Evolutionary conservation across 2,888 invertebrate species (phyloP), one percentile per base, ranked within the genome.

Genomic region (Caenorhabditis sulstoni): DNA sequence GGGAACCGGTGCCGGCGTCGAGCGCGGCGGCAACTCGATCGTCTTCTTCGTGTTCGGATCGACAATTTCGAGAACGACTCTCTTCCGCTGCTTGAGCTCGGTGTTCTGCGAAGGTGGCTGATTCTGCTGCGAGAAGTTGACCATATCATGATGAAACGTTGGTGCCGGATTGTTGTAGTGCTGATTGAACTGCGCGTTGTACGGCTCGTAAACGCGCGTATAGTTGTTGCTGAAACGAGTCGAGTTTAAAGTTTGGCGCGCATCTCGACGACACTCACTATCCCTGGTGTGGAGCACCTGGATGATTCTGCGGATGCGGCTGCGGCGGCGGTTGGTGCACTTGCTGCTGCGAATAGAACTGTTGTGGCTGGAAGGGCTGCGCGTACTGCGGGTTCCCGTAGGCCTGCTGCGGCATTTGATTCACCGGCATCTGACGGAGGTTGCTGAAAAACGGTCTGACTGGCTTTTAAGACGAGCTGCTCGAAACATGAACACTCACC

Each of bases 31-130:
- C 23, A 59, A 59, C 18, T 68, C 70, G 20, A 79, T 59, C 0
- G 41, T 35, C 20, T 74, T 59, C 8, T 74, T 53, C 5, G 82
- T 79, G 8, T 47, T 55, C 5, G 82, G 82, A 70, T 83, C 79
- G 4, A 68, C 65, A 29, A 83, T 81, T 12, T 37, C 11, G 12
- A 83, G 55, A 14, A 67, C 29, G 3, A 22, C 58, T 74, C 41
- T 66, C 37, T 52, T 80, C 50, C 22, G 74, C 44, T 52, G 22
- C 35, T 20, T 50, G 64, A 5, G 47, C 50, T 53, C 57, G 70
- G 0, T 53, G 16, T 45, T 45, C 23, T 64, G 65, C 1, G 55
- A 49, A n/a, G 62, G 39, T 55, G 47, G 11, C 22, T 35, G 23
- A n/a, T 41, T 18, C 29, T 62, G 57, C 20, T 20, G 44, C 8